phyloP scores from a whole-genome alignment of 2,113 vertebrate genomes.

The Cynoglossus semilaevis region DNA sequence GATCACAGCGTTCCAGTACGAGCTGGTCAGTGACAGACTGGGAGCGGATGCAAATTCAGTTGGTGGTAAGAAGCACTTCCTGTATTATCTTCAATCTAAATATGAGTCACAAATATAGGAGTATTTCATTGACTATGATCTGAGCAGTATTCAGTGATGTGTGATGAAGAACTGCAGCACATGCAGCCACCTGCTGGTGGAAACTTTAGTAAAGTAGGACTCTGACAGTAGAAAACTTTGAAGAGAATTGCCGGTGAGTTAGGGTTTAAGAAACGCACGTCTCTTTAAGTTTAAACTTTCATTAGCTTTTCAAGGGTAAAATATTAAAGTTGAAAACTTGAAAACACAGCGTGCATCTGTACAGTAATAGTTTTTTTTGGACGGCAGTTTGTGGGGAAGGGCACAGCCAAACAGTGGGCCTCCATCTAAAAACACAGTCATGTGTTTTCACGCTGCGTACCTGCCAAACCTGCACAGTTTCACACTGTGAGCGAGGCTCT shows the following conservation, averaged over 20 bases:
- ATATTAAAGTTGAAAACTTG: constrained; percentile 12
- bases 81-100: background rate
- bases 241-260: background rate
- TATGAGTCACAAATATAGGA: too few relatives aligned
- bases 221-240: constrained; percentile 38
- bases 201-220: constrained; percentile 47
- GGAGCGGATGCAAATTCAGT: constrained; percentile 75
- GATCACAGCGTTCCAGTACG: constrained; percentile 93
- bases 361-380: constrained; percentile 3
- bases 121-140: too few relatives aligned
- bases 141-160: constrained; percentile 36
- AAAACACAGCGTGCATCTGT: background rate
- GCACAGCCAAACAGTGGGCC: constrained; percentile 45
- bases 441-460: constrained; percentile 63
- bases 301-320: background rate
- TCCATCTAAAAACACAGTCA: constrained; percentile 51
- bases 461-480: constrained; percentile 69
- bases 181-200: constrained; percentile 64
- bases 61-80: constrained; percentile 75
- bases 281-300: background rate
- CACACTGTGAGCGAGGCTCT: constrained; percentile 37
- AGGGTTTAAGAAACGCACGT: constrained; percentile 4
- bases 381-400: constrained; percentile 31
- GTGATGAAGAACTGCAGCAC: constrained; percentile 11
- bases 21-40: constrained; percentile 80